A percentile compares a stretch with the other conserved stretches of the same genome.
phyloP scores from a whole-genome alignment of 2,888 invertebrate genomes.

The Tanypteryx hageni region DNA sequence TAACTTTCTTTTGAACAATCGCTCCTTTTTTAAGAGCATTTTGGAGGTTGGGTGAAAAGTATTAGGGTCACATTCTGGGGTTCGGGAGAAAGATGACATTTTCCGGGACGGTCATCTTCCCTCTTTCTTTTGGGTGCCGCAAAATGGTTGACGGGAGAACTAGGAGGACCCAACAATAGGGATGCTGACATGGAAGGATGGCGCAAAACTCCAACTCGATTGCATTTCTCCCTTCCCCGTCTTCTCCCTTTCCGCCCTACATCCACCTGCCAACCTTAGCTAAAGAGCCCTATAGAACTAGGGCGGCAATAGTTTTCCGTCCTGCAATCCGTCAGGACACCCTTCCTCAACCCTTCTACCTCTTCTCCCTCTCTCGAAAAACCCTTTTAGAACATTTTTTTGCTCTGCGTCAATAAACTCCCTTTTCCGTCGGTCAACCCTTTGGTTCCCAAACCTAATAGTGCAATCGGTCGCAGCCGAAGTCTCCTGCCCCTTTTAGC shows the following conservation, averaged over 20 bases:
- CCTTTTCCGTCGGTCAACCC: conserved; percentile 42
- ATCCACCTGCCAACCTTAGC: conserved; percentile 26
- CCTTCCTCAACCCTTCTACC: neutral
- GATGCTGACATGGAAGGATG: neutral
- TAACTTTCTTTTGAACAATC: no score
- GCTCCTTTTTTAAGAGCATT: no score
- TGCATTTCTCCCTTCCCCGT: neutral
- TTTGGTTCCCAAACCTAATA: conserved; percentile 27
- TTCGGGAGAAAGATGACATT: neutral
- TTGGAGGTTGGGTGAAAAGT: neutral
- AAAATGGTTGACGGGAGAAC: neutral
- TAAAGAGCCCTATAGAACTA: neutral
- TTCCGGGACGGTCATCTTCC: neutral
- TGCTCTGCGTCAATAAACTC: conserved; percentile 50
- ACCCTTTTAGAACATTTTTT: conserved; percentile 6
- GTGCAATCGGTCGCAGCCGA: conserved; percentile 38
- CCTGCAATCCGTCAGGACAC: neutral
- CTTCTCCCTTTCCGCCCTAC: neutral
- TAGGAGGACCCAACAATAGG: neutral
- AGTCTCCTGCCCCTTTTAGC: neutral
- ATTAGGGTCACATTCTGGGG: neutral
- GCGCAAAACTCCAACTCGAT: neutral
- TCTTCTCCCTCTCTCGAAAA: conserved; percentile 28
- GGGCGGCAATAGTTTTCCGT: conserved; percentile 10
- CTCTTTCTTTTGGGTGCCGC: neutral